Percentiles rank a stretch among this genome's conserved stretches.
These are phyloP conservation scores for Microdon myrmicae DNA, from an alignment of 2,888 invertebrate species.

Conservation along the genomic window DNA sequence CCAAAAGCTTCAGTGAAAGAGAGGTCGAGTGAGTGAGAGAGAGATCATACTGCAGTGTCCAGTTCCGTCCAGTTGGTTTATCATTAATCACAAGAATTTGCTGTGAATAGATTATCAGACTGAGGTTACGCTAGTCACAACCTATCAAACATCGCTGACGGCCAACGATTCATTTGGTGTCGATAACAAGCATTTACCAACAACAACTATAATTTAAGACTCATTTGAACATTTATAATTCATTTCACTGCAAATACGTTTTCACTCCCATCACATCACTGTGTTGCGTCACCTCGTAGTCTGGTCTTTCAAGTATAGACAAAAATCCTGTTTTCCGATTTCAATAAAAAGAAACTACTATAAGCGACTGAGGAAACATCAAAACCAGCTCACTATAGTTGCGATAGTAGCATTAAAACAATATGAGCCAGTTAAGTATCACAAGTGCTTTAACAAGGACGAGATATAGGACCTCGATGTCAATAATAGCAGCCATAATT, in stretches of 20 bases:
- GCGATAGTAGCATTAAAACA: too few species aligned
- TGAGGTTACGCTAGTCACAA: constrained; percentile 15
- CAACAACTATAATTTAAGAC: too few species aligned
- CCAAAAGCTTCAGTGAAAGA: constrained; percentile 5
- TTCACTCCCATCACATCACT: too few species aligned
- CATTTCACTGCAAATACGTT: too few species aligned
- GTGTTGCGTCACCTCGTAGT: too few species aligned
- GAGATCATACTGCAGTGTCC: constrained; percentile 1
- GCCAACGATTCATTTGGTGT: constrained; percentile 2
- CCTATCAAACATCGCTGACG: constrained; percentile 3
- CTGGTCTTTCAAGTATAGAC: too few species aligned
- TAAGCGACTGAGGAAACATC: neutral
- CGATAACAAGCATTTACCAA: neutral
- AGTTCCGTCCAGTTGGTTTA: constrained; percentile 6
- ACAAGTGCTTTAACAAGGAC: constrained; percentile 3
- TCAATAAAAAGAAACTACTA: too few species aligned
- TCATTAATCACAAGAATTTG: constrained; percentile 1
- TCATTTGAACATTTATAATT: too few species aligned
- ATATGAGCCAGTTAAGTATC: neutral
- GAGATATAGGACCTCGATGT: constrained; percentile 10
- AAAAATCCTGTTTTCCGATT: too few species aligned
- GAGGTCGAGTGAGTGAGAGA: too few species aligned
- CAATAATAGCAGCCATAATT: constrained; percentile 13
- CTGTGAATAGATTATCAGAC: constrained; percentile 5
- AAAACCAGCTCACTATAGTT: too few species aligned